Evolutionary conservation across 2,888 invertebrate genomes (phyloP).

Genomic region (Cylindroiulus punctatus): DNA sequence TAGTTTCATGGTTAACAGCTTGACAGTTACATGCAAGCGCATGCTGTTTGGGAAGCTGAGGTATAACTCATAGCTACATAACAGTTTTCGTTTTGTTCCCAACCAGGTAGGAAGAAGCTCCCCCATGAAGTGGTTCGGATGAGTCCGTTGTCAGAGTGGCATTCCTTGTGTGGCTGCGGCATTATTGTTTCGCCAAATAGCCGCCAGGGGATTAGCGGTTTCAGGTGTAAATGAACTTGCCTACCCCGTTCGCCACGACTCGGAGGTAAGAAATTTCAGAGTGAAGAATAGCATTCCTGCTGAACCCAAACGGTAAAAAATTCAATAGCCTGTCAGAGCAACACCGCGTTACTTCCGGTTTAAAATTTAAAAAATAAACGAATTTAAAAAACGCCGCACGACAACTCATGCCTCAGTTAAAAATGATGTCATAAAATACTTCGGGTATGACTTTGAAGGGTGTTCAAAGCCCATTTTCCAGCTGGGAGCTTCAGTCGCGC

Average conservation of each 20-base stretch:
- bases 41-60: too few relatives aligned
- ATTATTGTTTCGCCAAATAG: background rate
- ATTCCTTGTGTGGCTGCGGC: background rate
- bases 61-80: too few relatives aligned
- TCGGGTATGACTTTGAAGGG: too few relatives aligned
- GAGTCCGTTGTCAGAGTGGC: background rate
- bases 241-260: background rate
- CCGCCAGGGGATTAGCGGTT: slow-evolving; percentile 18
- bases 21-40: too few relatives aligned
- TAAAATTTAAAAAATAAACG: background rate
- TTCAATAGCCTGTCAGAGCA: background rate
- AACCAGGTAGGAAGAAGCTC: background rate
- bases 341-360: background rate
- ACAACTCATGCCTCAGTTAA: background rate
- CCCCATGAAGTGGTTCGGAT: background rate
- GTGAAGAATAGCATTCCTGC: background rate
- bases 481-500: too few relatives aligned
- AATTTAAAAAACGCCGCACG: background rate
- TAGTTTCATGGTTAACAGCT: too few relatives aligned
- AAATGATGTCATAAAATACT: too few relatives aligned
- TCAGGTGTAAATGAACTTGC: slow-evolving; percentile 18
- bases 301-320: background rate
- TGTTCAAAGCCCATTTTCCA: too few relatives aligned
- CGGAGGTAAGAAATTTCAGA: background rate
- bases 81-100: too few relatives aligned